These are phyloP conservation scores for Tetropium fuscum DNA, from an alignment of 2,888 invertebrate species.

Conservation along the genomic window DNA sequence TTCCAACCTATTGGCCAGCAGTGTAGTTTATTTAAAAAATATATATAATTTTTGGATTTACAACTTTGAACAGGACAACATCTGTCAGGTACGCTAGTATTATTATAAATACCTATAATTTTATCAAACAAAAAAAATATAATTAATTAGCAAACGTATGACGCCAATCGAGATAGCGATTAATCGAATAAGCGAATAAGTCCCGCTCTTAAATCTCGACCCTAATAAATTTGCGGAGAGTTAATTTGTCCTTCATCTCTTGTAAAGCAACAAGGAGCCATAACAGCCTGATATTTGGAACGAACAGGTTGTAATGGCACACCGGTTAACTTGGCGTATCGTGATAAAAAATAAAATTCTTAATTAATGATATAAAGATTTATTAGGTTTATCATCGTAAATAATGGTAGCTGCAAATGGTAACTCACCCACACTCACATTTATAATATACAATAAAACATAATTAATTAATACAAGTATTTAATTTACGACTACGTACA, in stretches of 20 bases:
- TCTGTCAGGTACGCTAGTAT: too few species aligned
- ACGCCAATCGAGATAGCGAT: neutral
- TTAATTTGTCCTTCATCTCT: neutral
- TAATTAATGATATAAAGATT: slow-evolving; percentile 55
- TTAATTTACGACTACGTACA: slow-evolving; percentile 53
- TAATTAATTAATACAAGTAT: slow-evolving; percentile 57
- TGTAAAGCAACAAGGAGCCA: slow-evolving; percentile 1
- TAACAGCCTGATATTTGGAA: slow-evolving; percentile 35
- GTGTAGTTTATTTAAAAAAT: too few species aligned
- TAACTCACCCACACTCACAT: slow-evolving; percentile 57
- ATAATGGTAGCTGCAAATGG: slow-evolving; percentile 59
- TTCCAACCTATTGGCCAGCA: too few species aligned
- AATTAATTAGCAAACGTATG: neutral
- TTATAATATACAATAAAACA: slow-evolving; percentile 57
- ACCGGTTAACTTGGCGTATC: slow-evolving; percentile 43
- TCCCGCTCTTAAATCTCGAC: neutral
- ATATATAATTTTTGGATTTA: too few species aligned
- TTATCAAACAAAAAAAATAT: too few species aligned
- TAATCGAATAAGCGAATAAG: too few species aligned
- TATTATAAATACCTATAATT: too few species aligned
- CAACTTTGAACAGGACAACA: too few species aligned
- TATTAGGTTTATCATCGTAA: slow-evolving; percentile 54
- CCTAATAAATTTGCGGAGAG: neutral
- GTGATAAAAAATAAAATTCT: slow-evolving; percentile 51
- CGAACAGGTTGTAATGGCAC: slow-evolving; percentile 48